phyloP scores from a whole-genome alignment of 2,888 invertebrate species.

The Andricus curvator region DNA sequence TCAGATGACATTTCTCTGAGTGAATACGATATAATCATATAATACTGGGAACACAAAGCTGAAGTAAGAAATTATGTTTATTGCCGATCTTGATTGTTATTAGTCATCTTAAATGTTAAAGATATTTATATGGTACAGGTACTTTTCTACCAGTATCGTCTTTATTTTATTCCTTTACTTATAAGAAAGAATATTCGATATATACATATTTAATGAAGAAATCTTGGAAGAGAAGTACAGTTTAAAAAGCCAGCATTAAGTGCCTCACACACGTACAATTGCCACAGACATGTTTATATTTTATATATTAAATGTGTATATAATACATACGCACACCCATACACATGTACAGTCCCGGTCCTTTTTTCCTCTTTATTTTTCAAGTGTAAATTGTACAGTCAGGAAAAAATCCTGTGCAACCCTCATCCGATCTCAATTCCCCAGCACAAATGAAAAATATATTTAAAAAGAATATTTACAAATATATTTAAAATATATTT shows the following conservation, averaged over 20 bases:
- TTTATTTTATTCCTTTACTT: not conserved
- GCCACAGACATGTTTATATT: not conserved
- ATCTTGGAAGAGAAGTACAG: not conserved
- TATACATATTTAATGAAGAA: conserved; percentile 1
- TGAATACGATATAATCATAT: not conserved
- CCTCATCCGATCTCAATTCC: not conserved
- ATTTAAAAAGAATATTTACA: not conserved
- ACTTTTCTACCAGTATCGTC: not conserved
- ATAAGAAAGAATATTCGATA: not conserved
- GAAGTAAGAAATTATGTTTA: not conserved
- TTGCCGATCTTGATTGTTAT: not conserved
- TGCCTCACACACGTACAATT: conserved; percentile 22
- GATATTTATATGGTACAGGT: not conserved
- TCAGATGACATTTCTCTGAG: no score
- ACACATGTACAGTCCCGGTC: not conserved
- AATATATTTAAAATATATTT: conserved; percentile 7
- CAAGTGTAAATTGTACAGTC: conserved; percentile 7
- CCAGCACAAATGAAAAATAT: not conserved
- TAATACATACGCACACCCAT: not conserved
- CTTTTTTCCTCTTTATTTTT: not conserved
- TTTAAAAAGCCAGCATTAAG: not conserved
- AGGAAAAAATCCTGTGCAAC: not conserved
- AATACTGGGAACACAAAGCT: not conserved
- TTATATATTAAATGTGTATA: conserved; percentile 10
- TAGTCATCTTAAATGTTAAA: not conserved